Evolutionary conservation across 2,888 invertebrate species (phyloP), one percentile per base, ranked within the genome.

Genomic region (Zele albiditarsus): DNA sequence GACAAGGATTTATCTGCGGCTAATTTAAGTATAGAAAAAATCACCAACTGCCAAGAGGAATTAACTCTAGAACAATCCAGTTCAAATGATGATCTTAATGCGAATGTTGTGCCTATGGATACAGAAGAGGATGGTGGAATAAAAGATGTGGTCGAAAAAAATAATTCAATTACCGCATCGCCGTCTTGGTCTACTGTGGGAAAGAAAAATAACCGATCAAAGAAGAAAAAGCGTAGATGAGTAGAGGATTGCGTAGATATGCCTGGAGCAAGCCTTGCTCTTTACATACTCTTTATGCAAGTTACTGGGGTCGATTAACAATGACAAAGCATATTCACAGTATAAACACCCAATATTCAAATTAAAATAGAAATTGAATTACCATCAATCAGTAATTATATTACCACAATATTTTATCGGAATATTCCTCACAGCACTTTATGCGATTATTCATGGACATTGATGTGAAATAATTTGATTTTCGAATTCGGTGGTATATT

Each of bases 211-310:
- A 83, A 79, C 77, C 83, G 86, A 74, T 87, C 85, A 62, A 89
- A 86, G 79, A 89, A 88, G 78, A 89, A 89, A 85, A 88, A 86
- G 81, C 88, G 87, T 76, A 89, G 89, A 89, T 89, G 89, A 89
- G 89, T 89, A 84, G 87, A 89, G 88, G 88, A 88, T 81, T 88
- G 89, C 83, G 87, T 89, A 85, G 88, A 89, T 84, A 88, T 89
- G 83, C 89, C 86, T 80, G 85, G 86, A 82, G 89, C 89, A 79
- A 86, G 89, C 82, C 88, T 89, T 82, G 89, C 87, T 81, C 88
- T 89, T 74, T 89, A 88, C 75, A 86, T 89, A 82, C 84, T 89
- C 57, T 81, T 89, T 57, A 87, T 89, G 89, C 89, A 89, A 81
- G 88, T 89, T 46, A 77, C 88, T 23, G 89, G 89, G 63, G 87